Base-by-base conservation (phyloP, 2,888 invertebrate genomes). In the Sylvicola fuscatus region DNA sequence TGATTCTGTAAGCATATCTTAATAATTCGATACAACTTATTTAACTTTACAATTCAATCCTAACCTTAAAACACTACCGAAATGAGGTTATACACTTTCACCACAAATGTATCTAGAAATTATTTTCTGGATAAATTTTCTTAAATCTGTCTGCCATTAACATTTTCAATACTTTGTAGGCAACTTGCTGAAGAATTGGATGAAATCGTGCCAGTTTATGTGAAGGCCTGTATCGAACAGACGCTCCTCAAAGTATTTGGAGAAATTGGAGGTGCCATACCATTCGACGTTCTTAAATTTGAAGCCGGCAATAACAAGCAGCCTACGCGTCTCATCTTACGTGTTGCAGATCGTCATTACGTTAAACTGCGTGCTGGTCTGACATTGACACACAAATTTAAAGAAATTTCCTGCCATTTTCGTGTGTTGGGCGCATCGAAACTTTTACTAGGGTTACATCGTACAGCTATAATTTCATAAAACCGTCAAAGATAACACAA, bases 251-350 rank as follows among this genome's bases (percentile, higher is more conserved):
- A 56, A 37, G 45, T 72, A 33, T 69, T 72, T 50, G 73, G 73
- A 3, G 68, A 67, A 53, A 60, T 63, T 44, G 67, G 66, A 34
- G 58, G 66, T 14, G 52, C 60, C 37, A 55, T 63, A 16, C 52
- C 52, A 21, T 49, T 75, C 16, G 70, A 74, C 41, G 46, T 76
- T 11, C 42, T 75, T 3, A 71, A 68, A 46, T 72, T 67, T 45
- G 53, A 66, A 44, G 42, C 52, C 1, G 35, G 46, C 1, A 49
- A 54, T 3, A 52, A 46, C 26, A 8, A 8, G 4, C 6, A 29
- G 5, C 14, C 12, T n/a, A n/a, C n/a, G n/a, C 58, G 66, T 40
- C 70, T 62, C 16, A 57, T 75, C 31, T 42, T 74, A 40, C 62
- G 71, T 40, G 68, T 71, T 38, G 56, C 62, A 4, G 50, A 56